phyloP scores from a whole-genome alignment of 2,888 invertebrate genomes.

The Ditula angustiorana region DNA sequence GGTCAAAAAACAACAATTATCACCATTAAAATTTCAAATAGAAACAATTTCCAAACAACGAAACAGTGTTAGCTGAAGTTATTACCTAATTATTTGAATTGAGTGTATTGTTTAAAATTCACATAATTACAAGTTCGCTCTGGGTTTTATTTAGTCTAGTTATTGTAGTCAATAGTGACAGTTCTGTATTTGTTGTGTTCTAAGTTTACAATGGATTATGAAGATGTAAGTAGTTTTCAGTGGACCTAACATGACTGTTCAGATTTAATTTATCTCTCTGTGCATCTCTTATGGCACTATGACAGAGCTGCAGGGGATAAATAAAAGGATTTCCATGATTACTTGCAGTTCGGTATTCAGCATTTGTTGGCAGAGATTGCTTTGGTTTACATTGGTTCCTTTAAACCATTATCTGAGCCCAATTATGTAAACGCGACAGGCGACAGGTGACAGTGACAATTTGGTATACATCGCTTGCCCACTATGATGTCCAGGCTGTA shows the following conservation, averaged over 20 bases:
- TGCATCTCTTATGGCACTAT: too few relatives aligned
- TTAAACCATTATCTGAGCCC: too few relatives aligned
- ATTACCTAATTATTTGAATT: constrained; percentile 1
- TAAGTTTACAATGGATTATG: constrained; percentile 19
- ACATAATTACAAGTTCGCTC: neutral
- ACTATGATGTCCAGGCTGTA: too few relatives aligned
- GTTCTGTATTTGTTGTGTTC: neutral
- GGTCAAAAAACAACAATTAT: constrained; percentile 1
- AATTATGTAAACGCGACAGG: too few relatives aligned
- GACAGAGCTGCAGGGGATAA: too few relatives aligned
- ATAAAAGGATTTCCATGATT: too few relatives aligned
- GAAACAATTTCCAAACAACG: constrained; percentile 1
- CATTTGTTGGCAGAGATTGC: too few relatives aligned
- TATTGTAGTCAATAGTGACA: neutral
- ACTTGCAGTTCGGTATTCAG: too few relatives aligned
- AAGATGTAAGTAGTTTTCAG: constrained; percentile 23
- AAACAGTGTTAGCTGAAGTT: neutral
- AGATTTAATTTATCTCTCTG: too few relatives aligned
- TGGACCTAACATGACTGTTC: neutral
- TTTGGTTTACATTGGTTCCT: too few relatives aligned
- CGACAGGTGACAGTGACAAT: too few relatives aligned
- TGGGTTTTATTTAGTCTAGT: constrained; percentile 1
- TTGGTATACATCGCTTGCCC: too few relatives aligned
- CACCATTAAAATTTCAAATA: neutral
- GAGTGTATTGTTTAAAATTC: constrained; percentile 12